Conservation (phyloP, 1,140 invertebrate genomes). For the Bombus turneri region DNA sequence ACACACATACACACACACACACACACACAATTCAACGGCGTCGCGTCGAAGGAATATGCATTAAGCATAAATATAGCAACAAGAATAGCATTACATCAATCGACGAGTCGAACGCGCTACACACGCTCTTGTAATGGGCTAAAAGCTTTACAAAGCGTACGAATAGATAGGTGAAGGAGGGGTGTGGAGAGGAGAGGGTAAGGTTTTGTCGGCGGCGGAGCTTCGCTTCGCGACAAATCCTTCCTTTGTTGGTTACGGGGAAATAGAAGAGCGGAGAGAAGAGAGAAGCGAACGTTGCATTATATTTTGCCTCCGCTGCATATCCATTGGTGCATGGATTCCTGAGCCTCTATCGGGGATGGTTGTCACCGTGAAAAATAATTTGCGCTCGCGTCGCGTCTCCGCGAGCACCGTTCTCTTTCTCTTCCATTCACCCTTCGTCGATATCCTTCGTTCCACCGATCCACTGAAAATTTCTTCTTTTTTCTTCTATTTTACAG, state of each 20-base stretch:
- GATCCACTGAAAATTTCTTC: background rate
- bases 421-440: background rate
- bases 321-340: slow-evolving; percentile 70
- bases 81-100: slow-evolving; percentile 64
- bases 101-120: slow-evolving; percentile 60
- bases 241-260: slow-evolving; percentile 66
- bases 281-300: slow-evolving; percentile 58
- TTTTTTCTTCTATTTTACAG: background rate
- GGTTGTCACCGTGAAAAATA: slow-evolving; percentile 65
- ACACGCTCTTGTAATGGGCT: slow-evolving; percentile 63
- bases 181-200: slow-evolving; percentile 42
- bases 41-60: background rate
- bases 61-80: slow-evolving; percentile 28
- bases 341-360: slow-evolving; percentile 62
- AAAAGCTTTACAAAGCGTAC: slow-evolving; percentile 67
- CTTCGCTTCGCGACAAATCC: slow-evolving; percentile 74
- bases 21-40: background rate
- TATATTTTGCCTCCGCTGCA: slow-evolving; percentile 67
- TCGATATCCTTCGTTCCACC: background rate
- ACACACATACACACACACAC: no score
- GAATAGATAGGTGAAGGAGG: slow-evolving; percentile 49
- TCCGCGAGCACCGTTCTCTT: background rate
- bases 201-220: slow-evolving; percentile 67
- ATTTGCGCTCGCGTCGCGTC: slow-evolving; percentile 56
- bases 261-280: slow-evolving; percentile 52